Evolutionary conservation across 2,797 vertebrate genomes (phyloP).

Genomic region (Phalanger gymnotis): DNA sequence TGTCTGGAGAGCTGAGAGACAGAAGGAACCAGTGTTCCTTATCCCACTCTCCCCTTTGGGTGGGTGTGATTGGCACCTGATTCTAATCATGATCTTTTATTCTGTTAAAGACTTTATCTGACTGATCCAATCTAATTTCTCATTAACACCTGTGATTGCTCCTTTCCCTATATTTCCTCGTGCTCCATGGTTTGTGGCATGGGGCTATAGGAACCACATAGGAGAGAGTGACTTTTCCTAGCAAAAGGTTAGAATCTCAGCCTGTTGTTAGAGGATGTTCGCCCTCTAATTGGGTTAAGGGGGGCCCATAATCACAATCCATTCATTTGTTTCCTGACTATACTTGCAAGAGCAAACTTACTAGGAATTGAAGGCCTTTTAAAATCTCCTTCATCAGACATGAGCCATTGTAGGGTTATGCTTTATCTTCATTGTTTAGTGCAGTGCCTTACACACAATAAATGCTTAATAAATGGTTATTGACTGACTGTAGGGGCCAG

Average conservation of each 20-base stretch:
- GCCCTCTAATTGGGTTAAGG: background rate
- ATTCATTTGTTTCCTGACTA: background rate
- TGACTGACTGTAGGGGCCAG: background rate
- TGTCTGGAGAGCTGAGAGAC: background rate
- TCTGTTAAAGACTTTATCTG: background rate
- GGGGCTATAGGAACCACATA: background rate
- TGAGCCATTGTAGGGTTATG: background rate
- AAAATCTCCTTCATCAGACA: background rate
- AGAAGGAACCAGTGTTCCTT: background rate
- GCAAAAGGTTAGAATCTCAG: background rate
- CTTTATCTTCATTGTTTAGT: too few relatives aligned
- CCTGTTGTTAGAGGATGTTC: background rate
- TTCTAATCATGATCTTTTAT: too few relatives aligned
- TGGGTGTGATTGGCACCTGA: background rate
- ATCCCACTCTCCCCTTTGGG: background rate
- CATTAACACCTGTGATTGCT: background rate
- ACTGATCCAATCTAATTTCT: background rate
- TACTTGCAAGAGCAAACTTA: background rate
- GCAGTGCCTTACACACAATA: background rate
- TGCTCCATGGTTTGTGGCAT: background rate
- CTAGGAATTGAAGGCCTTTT: background rate
- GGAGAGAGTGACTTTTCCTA: background rate
- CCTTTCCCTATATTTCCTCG: background rate
- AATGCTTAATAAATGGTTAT: background rate
- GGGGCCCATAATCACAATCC: background rate